Evolutionary conservation across 2,113 vertebrate species (phyloP), one percentile per base, ranked within the genome.

Genomic region (Platichthys flesus): DNA sequence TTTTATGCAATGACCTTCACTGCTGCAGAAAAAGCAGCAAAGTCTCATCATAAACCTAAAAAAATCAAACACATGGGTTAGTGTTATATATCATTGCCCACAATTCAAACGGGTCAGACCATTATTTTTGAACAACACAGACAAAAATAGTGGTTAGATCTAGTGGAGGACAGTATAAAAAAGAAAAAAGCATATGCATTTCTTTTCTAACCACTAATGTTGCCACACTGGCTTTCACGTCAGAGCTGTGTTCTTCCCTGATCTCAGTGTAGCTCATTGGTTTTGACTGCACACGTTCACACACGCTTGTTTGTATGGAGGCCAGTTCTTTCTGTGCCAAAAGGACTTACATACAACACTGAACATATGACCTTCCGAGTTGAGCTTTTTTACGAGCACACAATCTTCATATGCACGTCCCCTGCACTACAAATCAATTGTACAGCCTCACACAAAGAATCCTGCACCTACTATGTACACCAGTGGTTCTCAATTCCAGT

Each of bases 241-340:
- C 67, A 70, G 75, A 84, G 73, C 57, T 65, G 71, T 66, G 65
- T 76, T 86, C 89, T 78, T 92, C 89, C 88, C 91, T 89, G 93
- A 92, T 92, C 88, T 87, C 79, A 72, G 86, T 74, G 79, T 67
- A 76, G 69, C 79, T 82, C 74, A 81, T 63, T 85, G 54, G 78
- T 86, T 89, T 83, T 1, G 55, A 72, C 79, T 76, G 85, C 81
- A 67, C 15, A 64, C 14, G 0, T 8, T 70, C 60, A 58, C 85
- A 79, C 71, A 66, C 45, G 14, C 66, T 52, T 55, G 68, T 71
- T 67, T 63, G 51, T 49, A 76, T 47, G 83, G 60, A 85, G 84
- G 78, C 83, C 70, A 69, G 49, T 56, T 84, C 78, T 66, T 72
- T 67, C 60, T 76, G 81, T 82, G 74, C 31, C 82, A 58, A 26